These are phyloP conservation scores for Nemotelus pantherinus DNA, from an alignment of 2,888 invertebrate genomes.

Conservation along the genomic window DNA sequence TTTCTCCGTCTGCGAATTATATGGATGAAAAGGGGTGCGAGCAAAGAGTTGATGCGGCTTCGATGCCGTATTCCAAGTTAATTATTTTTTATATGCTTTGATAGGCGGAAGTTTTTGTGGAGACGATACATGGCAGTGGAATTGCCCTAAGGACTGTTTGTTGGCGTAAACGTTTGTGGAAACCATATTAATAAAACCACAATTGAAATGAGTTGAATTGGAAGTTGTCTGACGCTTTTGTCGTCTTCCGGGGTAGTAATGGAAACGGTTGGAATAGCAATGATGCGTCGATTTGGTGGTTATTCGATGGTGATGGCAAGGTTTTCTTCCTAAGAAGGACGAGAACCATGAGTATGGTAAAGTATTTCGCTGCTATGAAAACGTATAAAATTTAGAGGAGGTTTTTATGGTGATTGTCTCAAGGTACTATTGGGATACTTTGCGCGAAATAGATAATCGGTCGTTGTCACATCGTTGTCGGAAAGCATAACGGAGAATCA, in stretches of 20 bases:
- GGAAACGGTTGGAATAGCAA: neutral
- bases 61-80: slow-evolving; percentile 24
- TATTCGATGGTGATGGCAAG: too few relatives aligned
- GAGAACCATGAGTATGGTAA: too few relatives aligned
- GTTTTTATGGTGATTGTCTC: slow-evolving; percentile 30
- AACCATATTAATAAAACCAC: slow-evolving; percentile 15
- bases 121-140: neutral
- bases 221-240: neutral
- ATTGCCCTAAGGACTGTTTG: neutral
- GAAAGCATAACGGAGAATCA: too few relatives aligned
- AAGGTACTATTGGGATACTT: slow-evolving; percentile 38
- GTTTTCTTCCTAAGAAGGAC: too few relatives aligned
- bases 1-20: too few relatives aligned
- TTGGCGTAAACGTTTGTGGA: neutral
- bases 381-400: slow-evolving; percentile 19
- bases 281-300: too few relatives aligned
- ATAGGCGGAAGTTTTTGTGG: neutral
- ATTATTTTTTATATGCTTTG: slow-evolving; percentile 39
- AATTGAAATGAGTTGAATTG: neutral
- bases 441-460: slow-evolving; percentile 29
- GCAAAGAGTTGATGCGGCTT: neutral
- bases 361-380: too few relatives aligned
- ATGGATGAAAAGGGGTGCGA: too few relatives aligned
- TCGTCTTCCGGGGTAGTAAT: neutral
- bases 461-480: neutral